Evolutionary conservation across 2,113 vertebrate species (phyloP).

Genomic region (Todiramphus chloris): DNA sequence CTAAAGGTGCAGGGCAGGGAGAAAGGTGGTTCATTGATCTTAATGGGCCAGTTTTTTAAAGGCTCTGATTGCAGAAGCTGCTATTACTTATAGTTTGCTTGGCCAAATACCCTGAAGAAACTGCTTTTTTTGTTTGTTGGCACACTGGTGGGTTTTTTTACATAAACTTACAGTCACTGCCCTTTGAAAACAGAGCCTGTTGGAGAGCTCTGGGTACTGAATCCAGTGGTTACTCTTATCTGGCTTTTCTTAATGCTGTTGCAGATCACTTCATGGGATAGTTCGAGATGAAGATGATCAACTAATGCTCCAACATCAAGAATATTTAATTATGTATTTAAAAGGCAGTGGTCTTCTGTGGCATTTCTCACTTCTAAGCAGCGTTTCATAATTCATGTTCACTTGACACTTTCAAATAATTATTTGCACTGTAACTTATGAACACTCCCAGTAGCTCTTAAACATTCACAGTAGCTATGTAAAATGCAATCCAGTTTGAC

Average conservation of each 20-base stretch:
- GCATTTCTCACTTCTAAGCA: neutral
- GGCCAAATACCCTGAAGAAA: neutral
- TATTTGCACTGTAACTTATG: neutral
- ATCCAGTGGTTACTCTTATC: neutral
- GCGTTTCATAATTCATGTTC: neutral
- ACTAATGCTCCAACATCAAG: neutral
- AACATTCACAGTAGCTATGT: neutral
- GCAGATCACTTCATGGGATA: neutral
- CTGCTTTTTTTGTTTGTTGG: neutral
- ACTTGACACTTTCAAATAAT: neutral
- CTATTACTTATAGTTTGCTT: neutral
- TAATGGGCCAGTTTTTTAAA: neutral
- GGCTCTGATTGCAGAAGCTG: neutral
- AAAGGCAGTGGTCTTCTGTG: neutral
- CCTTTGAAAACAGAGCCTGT: neutral
- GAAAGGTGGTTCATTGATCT: neutral
- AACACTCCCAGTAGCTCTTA: neutral
- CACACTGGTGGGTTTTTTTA: neutral
- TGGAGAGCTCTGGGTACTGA: neutral
- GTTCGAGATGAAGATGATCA: neutral
- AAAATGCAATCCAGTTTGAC: neutral
- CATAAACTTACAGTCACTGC: neutral
- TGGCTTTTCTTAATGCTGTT: neutral
- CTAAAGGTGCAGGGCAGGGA: neutral
- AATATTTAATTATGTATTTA: neutral